These are phyloP conservation scores for Drosophila elegans DNA, from an alignment of 1,140 invertebrate genomes.

Conservation along the genomic window DNA sequence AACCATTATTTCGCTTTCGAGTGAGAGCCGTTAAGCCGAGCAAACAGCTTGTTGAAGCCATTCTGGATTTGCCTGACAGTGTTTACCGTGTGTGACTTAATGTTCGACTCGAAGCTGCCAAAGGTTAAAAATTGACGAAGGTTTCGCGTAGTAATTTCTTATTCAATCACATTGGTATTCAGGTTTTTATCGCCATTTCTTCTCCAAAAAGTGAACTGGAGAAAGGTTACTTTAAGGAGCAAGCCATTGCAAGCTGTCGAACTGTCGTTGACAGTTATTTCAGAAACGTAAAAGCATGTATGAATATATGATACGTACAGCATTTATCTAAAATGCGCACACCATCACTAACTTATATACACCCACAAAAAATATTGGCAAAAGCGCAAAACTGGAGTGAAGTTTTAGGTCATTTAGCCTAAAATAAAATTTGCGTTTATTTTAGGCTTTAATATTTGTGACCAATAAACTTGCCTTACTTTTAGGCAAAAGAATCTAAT, in stretches of 20 bases:
- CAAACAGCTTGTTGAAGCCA: constrained; percentile 13
- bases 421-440: too few relatives aligned
- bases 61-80: constrained; percentile 6
- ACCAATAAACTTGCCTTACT: too few relatives aligned
- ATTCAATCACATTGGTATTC: constrained; percentile 1
- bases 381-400: too few relatives aligned
- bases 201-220: background rate
- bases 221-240: background rate
- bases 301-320: background rate
- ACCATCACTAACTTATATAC: too few relatives aligned
- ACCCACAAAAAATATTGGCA: too few relatives aligned
- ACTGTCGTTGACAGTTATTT: background rate
- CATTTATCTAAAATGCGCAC: too few relatives aligned
- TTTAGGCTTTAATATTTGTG: too few relatives aligned
- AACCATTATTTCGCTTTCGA: constrained; percentile 21
- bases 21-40: constrained; percentile 18
- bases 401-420: too few relatives aligned
- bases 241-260: background rate
- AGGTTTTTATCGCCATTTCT: background rate
- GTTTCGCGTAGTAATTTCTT: constrained; percentile 6
- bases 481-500: too few relatives aligned
- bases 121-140: constrained; percentile 11
- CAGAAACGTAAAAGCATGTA: background rate
- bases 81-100: constrained; percentile 1
- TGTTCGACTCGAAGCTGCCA: constrained; percentile 7